Evolutionary conservation across 2,888 invertebrate genomes (phyloP).

Genomic region (Carabus problematicus): DNA sequence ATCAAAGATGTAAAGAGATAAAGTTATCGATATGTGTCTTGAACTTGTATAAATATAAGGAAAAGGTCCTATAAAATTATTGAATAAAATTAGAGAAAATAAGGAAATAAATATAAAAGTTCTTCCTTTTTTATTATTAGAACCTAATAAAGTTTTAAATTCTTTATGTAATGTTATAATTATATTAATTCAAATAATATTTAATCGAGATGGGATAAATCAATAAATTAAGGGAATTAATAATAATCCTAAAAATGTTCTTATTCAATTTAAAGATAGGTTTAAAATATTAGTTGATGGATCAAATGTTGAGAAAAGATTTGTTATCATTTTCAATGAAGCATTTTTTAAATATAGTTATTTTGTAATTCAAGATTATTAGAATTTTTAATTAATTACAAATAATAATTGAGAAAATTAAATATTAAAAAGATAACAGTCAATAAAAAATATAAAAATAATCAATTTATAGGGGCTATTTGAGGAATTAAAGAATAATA

Average conservation of each 20-base stretch:
- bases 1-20: constrained; percentile 70
- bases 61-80: no score
- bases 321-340: constrained; percentile 71
- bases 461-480: no score
- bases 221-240: constrained; percentile 64
- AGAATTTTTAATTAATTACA: constrained; percentile 54
- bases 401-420: constrained; percentile 66
- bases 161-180: constrained; percentile 62
- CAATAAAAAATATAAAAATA: no score
- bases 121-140: constrained; percentile 60
- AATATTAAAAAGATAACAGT: no score
- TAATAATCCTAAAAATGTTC: constrained; percentile 62
- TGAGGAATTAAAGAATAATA: constrained; percentile 74
- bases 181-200: no score
- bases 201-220: no score
- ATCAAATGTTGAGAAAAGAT: constrained; percentile 74
- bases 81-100: no score
- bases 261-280: constrained; percentile 67
- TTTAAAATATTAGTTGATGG: constrained; percentile 64
- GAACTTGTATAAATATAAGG: constrained; percentile 75
- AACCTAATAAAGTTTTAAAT: constrained; percentile 66
- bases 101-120: no score
- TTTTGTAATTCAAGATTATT: constrained; percentile 53
- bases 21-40: constrained; percentile 68
- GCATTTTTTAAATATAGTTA: constrained; percentile 48